Base-by-base conservation (phyloP, 37 sponge, comb jelly and placozoan species). In the Theonella swinhoei region DNA sequence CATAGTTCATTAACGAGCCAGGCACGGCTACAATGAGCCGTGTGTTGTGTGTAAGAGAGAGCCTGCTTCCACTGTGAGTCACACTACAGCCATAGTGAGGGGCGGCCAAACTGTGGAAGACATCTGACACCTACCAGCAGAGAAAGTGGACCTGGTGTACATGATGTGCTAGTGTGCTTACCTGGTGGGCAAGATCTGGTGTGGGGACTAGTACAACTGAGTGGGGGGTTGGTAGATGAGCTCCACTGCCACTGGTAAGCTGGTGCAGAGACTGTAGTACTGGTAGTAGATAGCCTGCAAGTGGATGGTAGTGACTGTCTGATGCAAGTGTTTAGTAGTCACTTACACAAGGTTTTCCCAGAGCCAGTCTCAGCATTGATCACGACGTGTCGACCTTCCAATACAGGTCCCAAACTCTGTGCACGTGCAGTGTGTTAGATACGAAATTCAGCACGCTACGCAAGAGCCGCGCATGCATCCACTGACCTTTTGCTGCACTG, bases 291-390 rank as follows among this genome's bases (percentile, higher is more conserved):
- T 70, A 89, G 61, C 94, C 94, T 93, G 68, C 2, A 24, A 68
- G 9, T 20, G 20, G 33, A 29, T 2, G 31, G 14, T 1, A 29
- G 26, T 28, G 64, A 63, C 3, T 5, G 24, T 28, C 64, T 5
- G 26, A n/a, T n/a, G n/a, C n/a, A n/a, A n/a, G n/a, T n/a, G n/a
- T 47, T 47, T 17, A 7, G 14, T 40, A 5, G 34, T 29, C 39
- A 84, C 88, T 75, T 39, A 95, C 96, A 95, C 0, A 95, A 64
- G 26, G 96, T 95, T 54, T 95, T 95, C 5, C 96, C 96, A 20
- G 89, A 88, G 26, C 96, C 96, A 25, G 96, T 95, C 39, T 95
- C 96, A 61, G 96, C 84, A 80, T 95, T 95, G 62, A 93, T 72
- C n/a, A 95, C 84, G 1, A 34, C 83, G 67, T 72, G 68, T 35